A percentile compares a stretch with the other conserved stretches of the same genome.
Evolutionary conservation across 2,888 invertebrate genomes (phyloP).

Genomic region (Drymonia ruficornis): DNA sequence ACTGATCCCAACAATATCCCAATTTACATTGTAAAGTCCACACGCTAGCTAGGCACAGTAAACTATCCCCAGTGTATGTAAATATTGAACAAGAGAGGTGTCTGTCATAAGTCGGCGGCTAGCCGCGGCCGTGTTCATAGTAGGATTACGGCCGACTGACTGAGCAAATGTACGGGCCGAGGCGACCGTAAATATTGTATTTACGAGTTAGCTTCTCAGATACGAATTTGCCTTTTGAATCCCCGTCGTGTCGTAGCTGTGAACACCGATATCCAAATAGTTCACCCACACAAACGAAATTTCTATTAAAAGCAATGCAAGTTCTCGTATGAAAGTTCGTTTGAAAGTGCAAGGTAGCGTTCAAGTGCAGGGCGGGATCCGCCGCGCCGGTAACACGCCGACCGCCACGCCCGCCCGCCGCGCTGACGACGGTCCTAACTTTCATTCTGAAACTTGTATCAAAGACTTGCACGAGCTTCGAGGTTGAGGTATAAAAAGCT

Average conservation of each 20-base stretch:
- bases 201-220: not conserved
- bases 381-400: not conserved
- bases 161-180: not conserved
- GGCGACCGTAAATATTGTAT: not conserved
- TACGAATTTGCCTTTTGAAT: not conserved
- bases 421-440: not conserved
- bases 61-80: slow-evolving; percentile 4
- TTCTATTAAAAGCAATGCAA: slow-evolving; percentile 5
- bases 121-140: not conserved
- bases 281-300: not conserved
- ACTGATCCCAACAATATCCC: not conserved
- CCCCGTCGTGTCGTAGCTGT: not conserved
- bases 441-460: not conserved
- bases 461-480: not conserved
- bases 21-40: not conserved
- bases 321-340: no score
- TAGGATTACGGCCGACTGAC: slow-evolving; percentile 1
- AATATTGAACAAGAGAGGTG: not conserved
- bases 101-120: slow-evolving; percentile 2
- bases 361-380: not conserved
- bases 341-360: slow-evolving; percentile 1
- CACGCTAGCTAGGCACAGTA: not conserved
- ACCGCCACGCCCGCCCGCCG: no score
- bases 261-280: not conserved
- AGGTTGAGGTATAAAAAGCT: not conserved